A percentile compares a stretch with the other conserved stretches of the same genome.
Evolutionary conservation across 1,140 invertebrate genomes (phyloP).

Genomic region (Aphaenogaster rudis): DNA sequence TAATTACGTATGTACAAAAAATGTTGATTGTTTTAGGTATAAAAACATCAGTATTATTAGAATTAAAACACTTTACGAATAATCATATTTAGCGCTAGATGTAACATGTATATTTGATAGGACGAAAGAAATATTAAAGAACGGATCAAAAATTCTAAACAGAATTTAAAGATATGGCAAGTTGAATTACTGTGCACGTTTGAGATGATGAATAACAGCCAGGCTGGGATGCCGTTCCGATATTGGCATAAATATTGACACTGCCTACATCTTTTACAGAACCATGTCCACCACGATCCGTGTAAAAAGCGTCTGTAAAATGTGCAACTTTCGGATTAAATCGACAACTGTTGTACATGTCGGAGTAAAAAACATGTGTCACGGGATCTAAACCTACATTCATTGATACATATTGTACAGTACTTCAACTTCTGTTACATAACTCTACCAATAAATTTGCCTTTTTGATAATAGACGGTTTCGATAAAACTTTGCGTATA

Average conservation of each 20-base stretch:
- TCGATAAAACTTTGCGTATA: background rate
- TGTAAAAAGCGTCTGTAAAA: background rate
- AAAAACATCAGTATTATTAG: background rate
- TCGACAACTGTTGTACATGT: background rate
- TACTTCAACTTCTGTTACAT: background rate
- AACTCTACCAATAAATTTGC: background rate
- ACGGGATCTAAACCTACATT: background rate
- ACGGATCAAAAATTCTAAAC: background rate
- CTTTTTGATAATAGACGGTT: background rate
- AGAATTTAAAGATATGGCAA: background rate
- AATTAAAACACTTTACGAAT: too few relatives aligned
- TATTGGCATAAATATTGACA: background rate
- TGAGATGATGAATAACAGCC: background rate
- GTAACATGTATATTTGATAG: too few relatives aligned
- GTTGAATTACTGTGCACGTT: background rate
- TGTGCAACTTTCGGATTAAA: background rate
- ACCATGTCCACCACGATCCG: background rate
- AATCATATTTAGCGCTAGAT: too few relatives aligned
- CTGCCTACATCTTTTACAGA: background rate
- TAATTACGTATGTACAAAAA: background rate
- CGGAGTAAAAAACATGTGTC: background rate
- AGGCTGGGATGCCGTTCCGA: background rate
- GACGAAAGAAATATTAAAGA: too few relatives aligned
- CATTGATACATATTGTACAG: background rate
- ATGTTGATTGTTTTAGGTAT: background rate